phyloP scores from a whole-genome alignment of 2,888 invertebrate species.

The Portevinia maculata region DNA sequence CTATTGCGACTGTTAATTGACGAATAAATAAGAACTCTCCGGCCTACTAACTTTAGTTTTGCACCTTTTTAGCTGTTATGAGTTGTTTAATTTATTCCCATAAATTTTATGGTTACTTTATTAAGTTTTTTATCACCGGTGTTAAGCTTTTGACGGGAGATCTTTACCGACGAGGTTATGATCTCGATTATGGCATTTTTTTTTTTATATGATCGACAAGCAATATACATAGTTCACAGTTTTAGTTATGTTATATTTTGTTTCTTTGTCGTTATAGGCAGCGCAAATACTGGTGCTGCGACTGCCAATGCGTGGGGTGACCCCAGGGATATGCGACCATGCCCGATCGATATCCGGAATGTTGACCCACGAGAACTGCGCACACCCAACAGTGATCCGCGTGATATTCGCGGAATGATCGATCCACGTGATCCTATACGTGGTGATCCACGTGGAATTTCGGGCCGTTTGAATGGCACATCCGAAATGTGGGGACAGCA shows the following conservation, averaged over 20 bases:
- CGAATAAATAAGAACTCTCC: too few relatives aligned
- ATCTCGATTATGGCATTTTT: neutral
- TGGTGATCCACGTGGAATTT: slow-evolving; percentile 90
- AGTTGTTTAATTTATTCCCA: too few relatives aligned
- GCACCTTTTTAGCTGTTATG: too few relatives aligned
- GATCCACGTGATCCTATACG: slow-evolving; percentile 84
- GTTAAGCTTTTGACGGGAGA: too few relatives aligned
- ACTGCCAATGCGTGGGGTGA: slow-evolving; percentile 85
- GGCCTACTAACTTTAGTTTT: too few relatives aligned
- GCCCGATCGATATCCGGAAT: slow-evolving; percentile 84
- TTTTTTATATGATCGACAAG: too few relatives aligned
- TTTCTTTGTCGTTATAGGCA: slow-evolving; percentile 27
- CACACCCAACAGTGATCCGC: slow-evolving; percentile 80
- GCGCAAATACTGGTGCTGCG: slow-evolving; percentile 75
- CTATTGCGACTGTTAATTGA: neutral
- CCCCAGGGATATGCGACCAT: slow-evolving; percentile 85
- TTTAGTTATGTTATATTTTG: neutral
- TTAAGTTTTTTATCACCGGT: too few relatives aligned
- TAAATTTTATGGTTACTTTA: too few relatives aligned
- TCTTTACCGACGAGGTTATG: too few relatives aligned
- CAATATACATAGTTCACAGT: too few relatives aligned
- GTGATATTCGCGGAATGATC: slow-evolving; percentile 83
- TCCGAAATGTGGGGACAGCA: slow-evolving; percentile 92
- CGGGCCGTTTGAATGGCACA: slow-evolving; percentile 91
- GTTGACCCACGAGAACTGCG: slow-evolving; percentile 84